Evolutionary conservation across 2,113 vertebrate species (phyloP).

Genomic region (Meriones unguiculatus): DNA sequence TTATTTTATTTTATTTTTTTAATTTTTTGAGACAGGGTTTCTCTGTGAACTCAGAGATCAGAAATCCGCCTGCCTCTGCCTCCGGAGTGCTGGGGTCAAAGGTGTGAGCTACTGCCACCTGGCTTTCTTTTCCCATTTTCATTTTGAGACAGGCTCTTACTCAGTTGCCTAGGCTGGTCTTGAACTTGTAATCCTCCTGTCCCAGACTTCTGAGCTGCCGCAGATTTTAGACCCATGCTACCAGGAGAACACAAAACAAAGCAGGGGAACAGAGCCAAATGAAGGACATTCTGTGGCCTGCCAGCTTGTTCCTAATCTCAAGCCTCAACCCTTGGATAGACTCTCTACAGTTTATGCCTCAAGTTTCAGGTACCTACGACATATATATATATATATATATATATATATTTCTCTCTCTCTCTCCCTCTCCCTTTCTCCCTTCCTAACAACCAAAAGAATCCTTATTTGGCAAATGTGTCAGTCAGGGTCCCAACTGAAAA

Average conservation of each 20-base stretch:
- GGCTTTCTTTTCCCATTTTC: neutral
- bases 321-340: neutral
- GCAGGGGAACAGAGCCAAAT: neutral
- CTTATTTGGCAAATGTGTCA: conserved; percentile 63
- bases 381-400: neutral
- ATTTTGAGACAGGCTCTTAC: neutral
- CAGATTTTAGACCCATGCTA: neutral
- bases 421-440: no score
- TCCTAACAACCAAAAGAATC: conserved; percentile 55
- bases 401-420: no score
- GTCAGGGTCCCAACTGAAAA: conserved; percentile 56
- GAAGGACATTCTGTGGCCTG: neutral
- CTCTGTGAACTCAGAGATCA: neutral
- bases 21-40: neutral
- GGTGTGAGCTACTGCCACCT: fast-evolving
- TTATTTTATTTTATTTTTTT: neutral
- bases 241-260: neutral
- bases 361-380: neutral
- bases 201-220: neutral
- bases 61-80: neutral
- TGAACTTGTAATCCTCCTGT: neutral
- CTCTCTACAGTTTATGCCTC: conserved; percentile 13
- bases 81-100: neutral
- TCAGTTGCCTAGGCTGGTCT: neutral
- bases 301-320: conserved; percentile 1